Evolutionary conservation across 2,113 vertebrate genomes (phyloP).

Genomic region (Misgurnus mizolepis): DNA sequence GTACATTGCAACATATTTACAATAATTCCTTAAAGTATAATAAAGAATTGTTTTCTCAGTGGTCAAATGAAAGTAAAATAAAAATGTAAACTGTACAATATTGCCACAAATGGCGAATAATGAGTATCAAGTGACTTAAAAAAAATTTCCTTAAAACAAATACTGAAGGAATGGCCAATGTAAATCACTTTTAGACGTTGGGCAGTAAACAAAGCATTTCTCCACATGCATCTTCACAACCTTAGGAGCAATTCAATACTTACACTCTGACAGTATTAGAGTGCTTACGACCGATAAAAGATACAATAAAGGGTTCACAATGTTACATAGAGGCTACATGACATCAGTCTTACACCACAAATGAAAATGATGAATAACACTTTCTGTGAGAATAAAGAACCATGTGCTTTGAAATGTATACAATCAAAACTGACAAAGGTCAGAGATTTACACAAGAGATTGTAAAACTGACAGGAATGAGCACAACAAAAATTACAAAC

Average conservation of each 20-base stretch:
- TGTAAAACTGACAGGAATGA: constrained; percentile 48
- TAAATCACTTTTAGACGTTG: constrained; percentile 2
- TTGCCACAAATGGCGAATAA: background rate
- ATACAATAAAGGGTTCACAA: constrained; percentile 53
- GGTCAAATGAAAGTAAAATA: background rate
- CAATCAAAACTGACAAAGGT: constrained; percentile 66
- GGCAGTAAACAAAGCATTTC: constrained; percentile 8
- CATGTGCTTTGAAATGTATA: constrained; percentile 66
- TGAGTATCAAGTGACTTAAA: background rate
- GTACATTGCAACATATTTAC: constrained; percentile 77
- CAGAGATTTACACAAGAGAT: constrained; percentile 57
- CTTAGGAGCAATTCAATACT: constrained; percentile 11
- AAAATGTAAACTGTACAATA: constrained; percentile 29
- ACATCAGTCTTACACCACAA: constrained; percentile 52
- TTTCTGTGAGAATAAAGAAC: constrained; percentile 55
- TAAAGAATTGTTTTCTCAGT: background rate
- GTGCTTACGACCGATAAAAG: constrained; percentile 38
- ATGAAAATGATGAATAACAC: constrained; percentile 66
- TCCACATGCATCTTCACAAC: background rate
- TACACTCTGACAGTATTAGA: constrained; percentile 8
- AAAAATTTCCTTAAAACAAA: constrained; percentile 15
- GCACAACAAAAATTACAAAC: constrained; percentile 38
- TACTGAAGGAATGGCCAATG: constrained; percentile 21
- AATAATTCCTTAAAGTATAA: constrained; percentile 68
- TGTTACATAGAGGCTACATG: constrained; percentile 23